phyloP scores from a whole-genome alignment of 2,888 invertebrate species.

The Sericinus montela region DNA sequence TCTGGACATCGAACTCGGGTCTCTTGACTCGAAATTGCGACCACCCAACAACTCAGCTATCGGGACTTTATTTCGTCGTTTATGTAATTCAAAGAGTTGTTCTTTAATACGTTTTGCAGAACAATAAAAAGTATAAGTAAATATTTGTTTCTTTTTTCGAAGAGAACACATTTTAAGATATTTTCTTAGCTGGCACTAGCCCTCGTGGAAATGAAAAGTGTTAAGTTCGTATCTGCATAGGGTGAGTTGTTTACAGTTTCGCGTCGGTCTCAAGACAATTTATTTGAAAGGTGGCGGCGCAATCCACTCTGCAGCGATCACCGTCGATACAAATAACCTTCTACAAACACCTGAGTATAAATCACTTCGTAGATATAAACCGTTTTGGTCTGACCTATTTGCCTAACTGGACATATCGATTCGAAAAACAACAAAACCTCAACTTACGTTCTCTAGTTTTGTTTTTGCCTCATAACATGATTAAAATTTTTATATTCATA shows the following conservation, averaged over 20 bases:
- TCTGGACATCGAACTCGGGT: no score
- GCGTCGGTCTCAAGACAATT: conserved; percentile 71
- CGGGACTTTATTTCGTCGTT: no score
- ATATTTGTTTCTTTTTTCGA: conserved; percentile 43
- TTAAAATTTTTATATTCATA: no score
- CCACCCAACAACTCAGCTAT: no score
- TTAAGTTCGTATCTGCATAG: conserved; percentile 68
- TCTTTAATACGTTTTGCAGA: no score
- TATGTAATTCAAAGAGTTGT: no score
- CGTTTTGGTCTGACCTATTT: conserved; percentile 49
- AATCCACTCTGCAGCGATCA: conserved; percentile 66
- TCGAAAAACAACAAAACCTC: background rate
- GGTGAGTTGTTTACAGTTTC: conserved; percentile 69
- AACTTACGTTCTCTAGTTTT: no score
- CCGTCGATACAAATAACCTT: conserved; percentile 50
- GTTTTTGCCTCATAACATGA: no score
- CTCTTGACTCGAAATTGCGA: no score
- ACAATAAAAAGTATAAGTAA: no score
- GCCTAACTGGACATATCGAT: conserved; percentile 24
- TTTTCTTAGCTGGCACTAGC: conserved; percentile 51
- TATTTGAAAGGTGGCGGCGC: conserved; percentile 76
- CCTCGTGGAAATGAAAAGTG: conserved; percentile 58
- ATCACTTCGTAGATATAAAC: conserved; percentile 62
- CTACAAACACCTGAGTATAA: conserved; percentile 57
- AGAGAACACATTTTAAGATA: conserved; percentile 46